Conservation (phyloP, 2,113 vertebrate genomes). For the Prunella fulvescens region DNA sequence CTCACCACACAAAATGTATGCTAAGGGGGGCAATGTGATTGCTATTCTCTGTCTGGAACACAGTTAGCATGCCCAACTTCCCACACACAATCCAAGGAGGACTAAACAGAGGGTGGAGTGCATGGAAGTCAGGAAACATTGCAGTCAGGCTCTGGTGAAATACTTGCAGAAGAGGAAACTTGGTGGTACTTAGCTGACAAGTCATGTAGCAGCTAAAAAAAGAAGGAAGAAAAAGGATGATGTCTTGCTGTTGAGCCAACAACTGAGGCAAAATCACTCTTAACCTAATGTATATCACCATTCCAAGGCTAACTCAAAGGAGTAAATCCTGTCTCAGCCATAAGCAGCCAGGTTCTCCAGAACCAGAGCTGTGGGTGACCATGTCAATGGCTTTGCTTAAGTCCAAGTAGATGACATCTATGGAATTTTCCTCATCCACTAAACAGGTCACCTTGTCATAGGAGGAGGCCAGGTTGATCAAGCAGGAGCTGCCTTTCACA, state of each 20-base stretch:
- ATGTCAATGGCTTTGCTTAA: not conserved
- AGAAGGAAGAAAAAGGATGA: not conserved
- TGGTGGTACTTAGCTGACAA: not conserved
- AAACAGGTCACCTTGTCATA: too few relatives aligned
- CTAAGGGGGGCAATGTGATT: not conserved
- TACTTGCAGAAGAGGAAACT: not conserved
- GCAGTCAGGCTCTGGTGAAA: not conserved
- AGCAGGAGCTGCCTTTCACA: not conserved
- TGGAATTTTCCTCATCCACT: not conserved
- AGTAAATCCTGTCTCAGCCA: not conserved
- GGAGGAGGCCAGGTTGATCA: not conserved
- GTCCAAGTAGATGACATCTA: not conserved
- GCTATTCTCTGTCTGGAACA: not conserved
- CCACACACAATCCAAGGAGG: not conserved
- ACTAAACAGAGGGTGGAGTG: fast-evolving
- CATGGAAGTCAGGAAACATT: not conserved
- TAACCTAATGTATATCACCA: not conserved
- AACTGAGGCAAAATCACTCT: not conserved
- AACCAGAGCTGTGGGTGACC: not conserved
- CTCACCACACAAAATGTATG: not conserved
- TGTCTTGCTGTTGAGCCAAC: not conserved
- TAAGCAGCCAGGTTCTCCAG: not conserved
- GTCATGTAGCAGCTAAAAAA: not conserved
- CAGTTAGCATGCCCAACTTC: fast-evolving
- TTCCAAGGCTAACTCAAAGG: not conserved